These are phyloP conservation scores for Diorhabda elongata DNA, from an alignment of 1,140 invertebrate genomes.

Conservation along the genomic window DNA sequence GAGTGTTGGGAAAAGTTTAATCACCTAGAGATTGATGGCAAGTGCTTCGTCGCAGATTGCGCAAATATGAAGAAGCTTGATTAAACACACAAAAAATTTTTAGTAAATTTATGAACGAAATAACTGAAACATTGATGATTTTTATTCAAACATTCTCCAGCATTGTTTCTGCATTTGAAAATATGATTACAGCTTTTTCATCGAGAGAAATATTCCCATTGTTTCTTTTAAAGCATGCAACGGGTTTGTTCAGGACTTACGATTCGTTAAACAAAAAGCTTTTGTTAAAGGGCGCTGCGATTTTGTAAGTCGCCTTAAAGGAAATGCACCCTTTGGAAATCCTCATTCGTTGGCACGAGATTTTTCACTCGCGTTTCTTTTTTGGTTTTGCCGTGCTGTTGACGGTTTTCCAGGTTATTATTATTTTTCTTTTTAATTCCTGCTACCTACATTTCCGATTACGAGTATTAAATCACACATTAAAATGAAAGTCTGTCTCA, in stretches of 20 bases:
- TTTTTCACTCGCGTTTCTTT: background rate
- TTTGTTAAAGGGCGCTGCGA: conserved; percentile 10
- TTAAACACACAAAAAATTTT: too few relatives aligned
- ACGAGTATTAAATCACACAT: too few relatives aligned
- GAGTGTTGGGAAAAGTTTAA: too few relatives aligned
- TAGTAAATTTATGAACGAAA: too few relatives aligned
- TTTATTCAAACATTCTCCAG: background rate
- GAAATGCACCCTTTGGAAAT: conserved; percentile 10
- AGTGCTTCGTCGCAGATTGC: too few relatives aligned
- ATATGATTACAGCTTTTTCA: conserved; percentile 8
- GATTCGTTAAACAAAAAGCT: conserved; percentile 21
- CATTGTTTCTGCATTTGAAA: background rate
- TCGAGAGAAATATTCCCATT: background rate
- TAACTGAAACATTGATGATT: too few relatives aligned
- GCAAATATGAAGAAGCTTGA: too few relatives aligned
- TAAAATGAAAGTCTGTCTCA: background rate
- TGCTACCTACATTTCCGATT: too few relatives aligned
- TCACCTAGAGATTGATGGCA: too few relatives aligned
- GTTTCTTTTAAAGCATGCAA: conserved; percentile 8
- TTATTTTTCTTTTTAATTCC: background rate
- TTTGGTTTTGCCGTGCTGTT: background rate
- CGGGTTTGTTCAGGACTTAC: conserved; percentile 17
- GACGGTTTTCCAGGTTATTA: background rate
- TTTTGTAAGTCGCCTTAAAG: conserved; percentile 5
- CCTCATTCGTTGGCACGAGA: background rate